phyloP scores from a whole-genome alignment of 2,888 invertebrate genomes.

The Drosophila bunnanda region DNA sequence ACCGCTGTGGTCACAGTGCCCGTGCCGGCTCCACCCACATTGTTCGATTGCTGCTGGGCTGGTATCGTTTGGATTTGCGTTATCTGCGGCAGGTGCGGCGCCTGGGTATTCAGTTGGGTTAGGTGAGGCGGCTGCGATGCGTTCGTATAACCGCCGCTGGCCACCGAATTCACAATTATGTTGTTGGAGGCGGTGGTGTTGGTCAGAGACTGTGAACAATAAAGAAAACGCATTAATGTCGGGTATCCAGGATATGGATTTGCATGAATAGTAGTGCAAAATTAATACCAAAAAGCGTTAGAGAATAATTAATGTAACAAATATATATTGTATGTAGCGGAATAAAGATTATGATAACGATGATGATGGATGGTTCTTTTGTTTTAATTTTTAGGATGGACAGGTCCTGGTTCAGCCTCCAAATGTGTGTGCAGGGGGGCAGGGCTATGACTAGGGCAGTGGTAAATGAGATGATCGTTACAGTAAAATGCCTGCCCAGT shows the following conservation, averaged over 20 bases:
- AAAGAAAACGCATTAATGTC: background rate
- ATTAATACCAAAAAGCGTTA: constrained; percentile 41
- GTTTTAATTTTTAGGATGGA: background rate
- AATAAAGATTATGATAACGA: constrained; percentile 32
- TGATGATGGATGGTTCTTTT: constrained; percentile 27
- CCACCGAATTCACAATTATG: constrained; percentile 84
- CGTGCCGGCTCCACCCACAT: constrained; percentile 45
- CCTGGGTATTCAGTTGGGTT: constrained; percentile 74
- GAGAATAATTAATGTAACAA: constrained; percentile 23
- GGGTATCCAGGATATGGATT: background rate
- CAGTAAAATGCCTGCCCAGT: constrained; percentile 3
- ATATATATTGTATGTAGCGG: constrained; percentile 12
- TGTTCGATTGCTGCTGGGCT: constrained; percentile 62
- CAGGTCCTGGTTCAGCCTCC: constrained; percentile 29
- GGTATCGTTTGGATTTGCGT: constrained; percentile 83
- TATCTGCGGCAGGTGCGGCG: constrained; percentile 82
- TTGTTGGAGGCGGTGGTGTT: constrained; percentile 82
- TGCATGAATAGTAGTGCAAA: constrained; percentile 25
- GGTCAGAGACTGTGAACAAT: constrained; percentile 71
- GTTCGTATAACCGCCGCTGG: constrained; percentile 78
- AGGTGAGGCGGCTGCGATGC: constrained; percentile 74
- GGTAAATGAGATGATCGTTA: constrained; percentile 30
- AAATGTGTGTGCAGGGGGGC: constrained; percentile 33
- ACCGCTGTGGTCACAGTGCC: constrained; percentile 50
- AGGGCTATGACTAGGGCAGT: constrained; percentile 26